phyloP scores from a whole-genome alignment of 2,888 invertebrate species.

The Chirona hameri region DNA sequence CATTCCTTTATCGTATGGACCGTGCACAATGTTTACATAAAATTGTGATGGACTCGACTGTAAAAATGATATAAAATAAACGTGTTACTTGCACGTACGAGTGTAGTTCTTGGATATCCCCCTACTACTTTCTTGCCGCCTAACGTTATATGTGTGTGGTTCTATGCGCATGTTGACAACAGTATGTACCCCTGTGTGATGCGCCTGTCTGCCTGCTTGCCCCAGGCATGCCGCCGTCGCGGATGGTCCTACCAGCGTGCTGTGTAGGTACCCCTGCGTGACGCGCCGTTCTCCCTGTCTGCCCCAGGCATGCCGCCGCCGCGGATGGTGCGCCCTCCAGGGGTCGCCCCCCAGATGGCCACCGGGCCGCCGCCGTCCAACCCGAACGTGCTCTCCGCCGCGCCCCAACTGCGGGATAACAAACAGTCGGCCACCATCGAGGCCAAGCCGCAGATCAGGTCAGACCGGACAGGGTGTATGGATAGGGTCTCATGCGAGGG shows the following conservation, averaged over 20 bases:
- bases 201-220: constrained; percentile 59
- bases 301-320: constrained; percentile 48
- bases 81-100: too few species aligned
- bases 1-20: too few species aligned
- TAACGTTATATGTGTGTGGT: too few species aligned
- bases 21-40: too few species aligned
- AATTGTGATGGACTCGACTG: too few species aligned
- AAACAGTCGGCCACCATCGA: constrained; percentile 39
- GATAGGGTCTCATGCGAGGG: too few species aligned
- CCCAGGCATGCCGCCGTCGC: constrained; percentile 54
- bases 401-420: constrained; percentile 39
- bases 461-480: not conserved
- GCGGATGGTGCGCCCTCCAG: constrained; percentile 45
- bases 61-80: too few species aligned
- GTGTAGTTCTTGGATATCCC: too few species aligned
- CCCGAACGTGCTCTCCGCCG: constrained; percentile 40
- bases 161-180: too few species aligned
- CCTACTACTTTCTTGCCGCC: too few species aligned
- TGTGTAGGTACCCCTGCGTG: too few species aligned
- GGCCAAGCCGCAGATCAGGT: constrained; percentile 40
- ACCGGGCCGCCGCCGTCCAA: constrained; percentile 46
- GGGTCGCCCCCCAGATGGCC: constrained; percentile 44
- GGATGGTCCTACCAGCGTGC: constrained; percentile 45
- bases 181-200: too few species aligned
- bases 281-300: constrained; percentile 28